Evolutionary conservation across 2,113 vertebrate genomes (phyloP).

Genomic region (Zosterops lateralis): DNA sequence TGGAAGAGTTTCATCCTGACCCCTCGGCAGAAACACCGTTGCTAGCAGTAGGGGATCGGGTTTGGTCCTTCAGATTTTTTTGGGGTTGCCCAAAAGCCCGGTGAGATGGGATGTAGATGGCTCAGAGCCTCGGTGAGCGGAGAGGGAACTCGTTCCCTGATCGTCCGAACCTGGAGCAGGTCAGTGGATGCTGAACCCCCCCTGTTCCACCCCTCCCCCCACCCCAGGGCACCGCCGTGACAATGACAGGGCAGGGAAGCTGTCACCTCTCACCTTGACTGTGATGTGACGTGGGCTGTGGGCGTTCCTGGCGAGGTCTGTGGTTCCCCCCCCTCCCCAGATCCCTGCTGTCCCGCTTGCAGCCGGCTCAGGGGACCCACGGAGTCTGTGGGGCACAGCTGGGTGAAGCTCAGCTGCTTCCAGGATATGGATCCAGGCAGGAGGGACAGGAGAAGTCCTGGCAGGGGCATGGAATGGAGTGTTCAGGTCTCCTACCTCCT

Average conservation of each 20-base stretch:
- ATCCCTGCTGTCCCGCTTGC: accelerated
- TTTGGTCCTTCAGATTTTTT: background rate
- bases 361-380: accelerated
- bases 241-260: background rate
- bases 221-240: accelerated
- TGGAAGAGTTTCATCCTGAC: constrained; percentile 41
- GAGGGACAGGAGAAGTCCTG: too few species aligned
- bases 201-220: background rate
- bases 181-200: constrained; percentile 4
- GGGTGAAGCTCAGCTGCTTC: background rate
- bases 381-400: accelerated
- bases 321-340: background rate
- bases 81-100: background rate
- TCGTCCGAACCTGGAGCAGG: background rate
- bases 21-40: constrained; percentile 13
- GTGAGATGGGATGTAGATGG: constrained; percentile 62
- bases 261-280: background rate
- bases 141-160: background rate
- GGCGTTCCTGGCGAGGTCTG: background rate
- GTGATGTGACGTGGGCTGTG: background rate
- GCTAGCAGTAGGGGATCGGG: background rate
- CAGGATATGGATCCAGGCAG: background rate
- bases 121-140: constrained; percentile 29
- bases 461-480: accelerated
- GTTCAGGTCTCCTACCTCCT: background rate